phyloP scores from a whole-genome alignment of 1,140 invertebrate species.

The Zaprionus capensis region DNA sequence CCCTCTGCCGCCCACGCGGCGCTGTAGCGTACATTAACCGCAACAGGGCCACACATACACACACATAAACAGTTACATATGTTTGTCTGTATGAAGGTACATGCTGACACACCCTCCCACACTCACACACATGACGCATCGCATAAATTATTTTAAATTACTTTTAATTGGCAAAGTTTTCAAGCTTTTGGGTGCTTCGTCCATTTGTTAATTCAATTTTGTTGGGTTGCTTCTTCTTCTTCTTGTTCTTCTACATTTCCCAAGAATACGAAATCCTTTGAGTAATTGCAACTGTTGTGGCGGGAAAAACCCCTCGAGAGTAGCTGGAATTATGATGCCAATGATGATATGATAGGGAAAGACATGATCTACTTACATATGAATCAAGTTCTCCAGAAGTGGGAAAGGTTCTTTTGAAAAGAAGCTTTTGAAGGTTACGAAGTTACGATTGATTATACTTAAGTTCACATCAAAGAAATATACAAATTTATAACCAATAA shows the following conservation, averaged over 20 bases:
- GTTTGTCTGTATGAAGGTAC: background rate
- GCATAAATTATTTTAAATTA: constrained; percentile 81
- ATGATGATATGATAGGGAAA: background rate
- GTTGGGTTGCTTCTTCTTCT: background rate
- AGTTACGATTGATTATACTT: too few species aligned
- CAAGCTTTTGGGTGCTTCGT: constrained; percentile 40
- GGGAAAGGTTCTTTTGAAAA: too few species aligned
- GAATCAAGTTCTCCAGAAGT: background rate
- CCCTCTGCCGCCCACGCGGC: background rate
- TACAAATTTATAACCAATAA: too few species aligned
- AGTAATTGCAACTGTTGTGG: constrained; percentile 7
- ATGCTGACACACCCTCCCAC: constrained; percentile 34
- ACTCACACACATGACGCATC: constrained; percentile 62
- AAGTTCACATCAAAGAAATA: too few species aligned
- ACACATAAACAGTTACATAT: background rate
- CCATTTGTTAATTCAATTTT: constrained; percentile 63
- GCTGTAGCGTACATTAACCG: constrained; percentile 20
- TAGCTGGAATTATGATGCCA: background rate
- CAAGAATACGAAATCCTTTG: constrained; percentile 11
- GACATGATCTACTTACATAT: background rate
- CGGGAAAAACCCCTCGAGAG: background rate
- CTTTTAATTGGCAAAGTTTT: constrained; percentile 73
- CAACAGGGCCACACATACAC: constrained; percentile 41
- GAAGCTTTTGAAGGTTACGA: too few species aligned
- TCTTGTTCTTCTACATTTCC: background rate